Base-by-base conservation (phyloP, 2,797 vertebrate genomes). In the Ctenosaura bakeri region DNA sequence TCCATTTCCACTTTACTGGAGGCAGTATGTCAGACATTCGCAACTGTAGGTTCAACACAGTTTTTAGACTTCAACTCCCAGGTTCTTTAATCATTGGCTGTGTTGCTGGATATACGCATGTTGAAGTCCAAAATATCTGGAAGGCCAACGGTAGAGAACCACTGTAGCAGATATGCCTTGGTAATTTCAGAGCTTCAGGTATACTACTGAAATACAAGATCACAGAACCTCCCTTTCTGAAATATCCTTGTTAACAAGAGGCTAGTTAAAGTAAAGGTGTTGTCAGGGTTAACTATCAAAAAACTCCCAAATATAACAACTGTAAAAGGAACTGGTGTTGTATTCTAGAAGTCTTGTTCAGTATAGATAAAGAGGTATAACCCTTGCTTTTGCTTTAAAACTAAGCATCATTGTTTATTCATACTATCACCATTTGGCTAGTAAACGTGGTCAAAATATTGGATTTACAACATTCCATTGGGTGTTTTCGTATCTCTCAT, bases 401-500 rank as follows among this genome's bases (percentile, higher is more conserved):
- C 35, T 76, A 24, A 42, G 35, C 35, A 56, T 80, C n/a, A 14
- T 88, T 91, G 26, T 29, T 83, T 46, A 59, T 59, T 88, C 52
- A 74, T 38, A 74, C 80, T 74, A 42, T 4, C n/a, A 10, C 9
- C 4, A 42, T 42, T 82, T 81, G n/a, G 54, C 64, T 81, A 12
- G 22, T 89, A 84, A 85, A 89, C 5, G 22, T 46, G 29, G 0
- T 80, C 35, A 79, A 20, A 52, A 52, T 82, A 88, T 77, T 52
- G 20, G 54, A 86, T 82, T 66, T n/a, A 42, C 42, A 64, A 52
- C 59, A 0, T 87, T 92, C 0, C 0, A 64, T 91, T 29, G 35
- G 90, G 91, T 89, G 12, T 26, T 22, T 24, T 85, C 42, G 62
- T 7, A n/a, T 71, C 91, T 46, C 56, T 83, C 54, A 64, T 52